phyloP scores from a whole-genome alignment of 2,113 vertebrate genomes.

The Takifugu bimaculatus region DNA sequence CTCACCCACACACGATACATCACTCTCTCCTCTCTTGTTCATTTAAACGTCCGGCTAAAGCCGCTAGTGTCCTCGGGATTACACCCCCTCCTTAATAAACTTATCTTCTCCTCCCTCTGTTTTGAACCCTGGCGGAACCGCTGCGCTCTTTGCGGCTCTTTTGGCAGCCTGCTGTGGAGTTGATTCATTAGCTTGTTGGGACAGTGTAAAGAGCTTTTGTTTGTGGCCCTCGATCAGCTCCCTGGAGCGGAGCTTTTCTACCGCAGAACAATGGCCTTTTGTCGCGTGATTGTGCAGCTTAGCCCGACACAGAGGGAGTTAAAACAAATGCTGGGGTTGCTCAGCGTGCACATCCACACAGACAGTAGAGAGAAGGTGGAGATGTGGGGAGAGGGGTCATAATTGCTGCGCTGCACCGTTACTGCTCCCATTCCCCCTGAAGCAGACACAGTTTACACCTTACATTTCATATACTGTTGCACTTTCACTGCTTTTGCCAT shows the following conservation, averaged over 20 bases:
- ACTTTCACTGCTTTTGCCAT: constrained; percentile 12
- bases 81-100: constrained; percentile 31
- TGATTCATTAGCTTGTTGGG: constrained; percentile 56
- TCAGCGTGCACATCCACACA: constrained; percentile 26
- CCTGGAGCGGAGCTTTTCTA: constrained; percentile 56
- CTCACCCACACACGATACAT: constrained; percentile 22
- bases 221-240: constrained; percentile 64
- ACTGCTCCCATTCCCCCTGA: too few relatives aligned
- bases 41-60: constrained; percentile 41
- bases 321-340: constrained; percentile 60
- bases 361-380: constrained; percentile 4
- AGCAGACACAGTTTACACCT: neutral
- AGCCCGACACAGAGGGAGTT: constrained; percentile 46
- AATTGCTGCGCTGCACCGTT: neutral
- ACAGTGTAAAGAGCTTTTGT: constrained; percentile 66
- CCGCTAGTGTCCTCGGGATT: constrained; percentile 27
- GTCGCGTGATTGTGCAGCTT: constrained; percentile 60
- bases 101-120: constrained; percentile 16
- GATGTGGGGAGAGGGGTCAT: constrained; percentile 9
- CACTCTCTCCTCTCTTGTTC: constrained; percentile 12
- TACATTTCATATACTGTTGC: constrained; percentile 9
- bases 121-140: constrained; percentile 17
- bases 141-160: constrained; percentile 26
- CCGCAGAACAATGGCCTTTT: constrained; percentile 65
- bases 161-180: constrained; percentile 45